Evolutionary conservation across 2,797 vertebrate species (phyloP).

Genomic region (Sebastes hubbsi): DNA sequence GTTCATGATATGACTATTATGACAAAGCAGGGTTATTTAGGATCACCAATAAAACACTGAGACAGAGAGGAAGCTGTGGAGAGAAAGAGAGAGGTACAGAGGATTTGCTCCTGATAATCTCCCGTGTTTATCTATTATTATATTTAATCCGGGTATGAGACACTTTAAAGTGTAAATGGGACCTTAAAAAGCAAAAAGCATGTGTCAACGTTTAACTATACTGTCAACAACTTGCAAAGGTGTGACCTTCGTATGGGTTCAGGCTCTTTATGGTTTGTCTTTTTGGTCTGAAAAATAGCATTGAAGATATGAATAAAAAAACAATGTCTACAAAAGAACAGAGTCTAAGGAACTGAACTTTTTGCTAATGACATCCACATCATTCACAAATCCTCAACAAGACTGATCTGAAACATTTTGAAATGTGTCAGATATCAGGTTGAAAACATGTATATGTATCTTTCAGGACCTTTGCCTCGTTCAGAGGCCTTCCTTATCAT

Average conservation of each 20-base stretch:
- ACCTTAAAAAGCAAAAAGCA: neutral
- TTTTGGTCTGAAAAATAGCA: neutral
- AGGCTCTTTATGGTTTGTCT: neutral
- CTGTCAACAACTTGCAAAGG: neutral
- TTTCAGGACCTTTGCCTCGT: too few species aligned
- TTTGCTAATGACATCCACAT: neutral
- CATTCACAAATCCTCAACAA: neutral
- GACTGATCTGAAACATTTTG: neutral
- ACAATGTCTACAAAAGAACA: neutral
- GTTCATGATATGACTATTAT: slow-evolving; percentile 30
- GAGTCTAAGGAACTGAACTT: neutral
- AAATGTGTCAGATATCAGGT: neutral
- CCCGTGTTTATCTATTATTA: neutral
- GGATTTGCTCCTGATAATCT: neutral
- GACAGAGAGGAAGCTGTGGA: neutral
- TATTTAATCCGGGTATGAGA: neutral
- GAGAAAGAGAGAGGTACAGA: too few species aligned
- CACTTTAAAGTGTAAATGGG: neutral
- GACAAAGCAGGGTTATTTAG: slow-evolving; percentile 39
- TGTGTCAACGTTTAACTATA: neutral
- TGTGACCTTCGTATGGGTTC: neutral
- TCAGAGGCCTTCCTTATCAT: too few species aligned
- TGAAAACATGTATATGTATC: too few species aligned
- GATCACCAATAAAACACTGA: slow-evolving; percentile 8
- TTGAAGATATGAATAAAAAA: neutral